Percentiles rank a stretch among this genome's conserved stretches.
phyloP scores from a whole-genome alignment of 2,888 invertebrate species.

The Abrostola tripartita region DNA sequence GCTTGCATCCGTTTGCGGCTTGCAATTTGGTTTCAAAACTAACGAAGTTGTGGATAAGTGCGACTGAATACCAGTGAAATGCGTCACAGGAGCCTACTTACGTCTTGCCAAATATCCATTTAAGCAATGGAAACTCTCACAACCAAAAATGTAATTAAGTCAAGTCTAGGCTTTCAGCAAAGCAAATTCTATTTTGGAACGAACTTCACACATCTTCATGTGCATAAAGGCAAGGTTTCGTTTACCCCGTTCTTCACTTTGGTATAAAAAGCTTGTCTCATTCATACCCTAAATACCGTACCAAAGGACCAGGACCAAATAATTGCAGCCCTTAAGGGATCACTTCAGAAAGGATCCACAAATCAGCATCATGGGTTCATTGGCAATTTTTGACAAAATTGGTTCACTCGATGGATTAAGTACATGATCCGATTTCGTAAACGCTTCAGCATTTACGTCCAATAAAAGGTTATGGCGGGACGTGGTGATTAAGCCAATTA shows the following conservation, averaged over 20 bases:
- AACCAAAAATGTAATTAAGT: background rate
- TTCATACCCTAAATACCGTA: constrained; percentile 14
- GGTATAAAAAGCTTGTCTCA: background rate
- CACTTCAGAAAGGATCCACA: constrained; percentile 35
- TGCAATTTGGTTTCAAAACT: constrained; percentile 3
- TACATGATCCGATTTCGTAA: constrained; percentile 68
- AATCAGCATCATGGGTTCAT: constrained; percentile 30
- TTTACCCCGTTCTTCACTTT: background rate
- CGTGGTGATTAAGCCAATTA: constrained; percentile 75
- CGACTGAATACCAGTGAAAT: background rate
- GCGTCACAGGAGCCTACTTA: background rate
- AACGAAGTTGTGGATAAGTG: background rate
- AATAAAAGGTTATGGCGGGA: constrained; percentile 73
- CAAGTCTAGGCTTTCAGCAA: no score
- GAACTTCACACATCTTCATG: background rate
- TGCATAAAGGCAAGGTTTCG: background rate
- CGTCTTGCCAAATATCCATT: background rate
- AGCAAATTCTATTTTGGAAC: background rate
- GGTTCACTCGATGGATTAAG: constrained; percentile 35
- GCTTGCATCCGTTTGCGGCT: background rate
- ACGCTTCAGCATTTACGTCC: constrained; percentile 67
- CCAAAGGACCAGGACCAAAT: constrained; percentile 24
- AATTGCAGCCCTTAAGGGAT: constrained; percentile 42
- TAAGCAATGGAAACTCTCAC: background rate
- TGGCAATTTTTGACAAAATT: constrained; percentile 51